A percentile compares a stretch with the other conserved stretches of the same genome.
phyloP scores from a whole-genome alignment of 2,888 invertebrate genomes.

The Chalcosyrphus nemorum region DNA sequence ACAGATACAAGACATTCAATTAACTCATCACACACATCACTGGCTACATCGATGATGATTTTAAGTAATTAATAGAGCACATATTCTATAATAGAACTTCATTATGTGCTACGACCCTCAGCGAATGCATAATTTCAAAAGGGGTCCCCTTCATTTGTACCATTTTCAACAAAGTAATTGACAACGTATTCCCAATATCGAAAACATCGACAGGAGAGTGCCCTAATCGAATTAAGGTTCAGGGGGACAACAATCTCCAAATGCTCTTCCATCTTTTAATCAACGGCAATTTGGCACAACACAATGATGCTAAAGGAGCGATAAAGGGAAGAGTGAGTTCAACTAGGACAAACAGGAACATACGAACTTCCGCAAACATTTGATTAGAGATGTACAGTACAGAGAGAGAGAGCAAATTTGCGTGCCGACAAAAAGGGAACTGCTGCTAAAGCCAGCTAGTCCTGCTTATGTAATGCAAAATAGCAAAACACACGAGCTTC shows the following conservation, averaged over 20 bases:
- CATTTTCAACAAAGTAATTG: conserved; percentile 46
- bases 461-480: conserved; percentile 69
- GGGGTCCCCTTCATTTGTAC: conserved; percentile 3
- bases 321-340: background rate
- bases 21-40: background rate
- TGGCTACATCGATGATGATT: background rate
- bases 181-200: conserved; percentile 50
- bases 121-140: conserved; percentile 16
- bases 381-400: conserved; percentile 65
- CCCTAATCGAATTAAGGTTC: conserved; percentile 63
- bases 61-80: conserved; percentile 29
- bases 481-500: conserved; percentile 47
- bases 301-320: background rate
- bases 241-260: conserved; percentile 55
- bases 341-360: background rate
- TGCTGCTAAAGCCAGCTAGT: background rate
- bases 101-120: background rate
- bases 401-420: no score
- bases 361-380: conserved; percentile 67
- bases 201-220: conserved; percentile 47
- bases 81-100: background rate
- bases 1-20: no score
- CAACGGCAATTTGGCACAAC: conserved; percentile 50
- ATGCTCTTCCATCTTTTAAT: conserved; percentile 62
- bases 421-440: conserved; percentile 39